phyloP scores from a whole-genome alignment of 2,797 vertebrate genomes.

The Myotis pilosus region DNA sequence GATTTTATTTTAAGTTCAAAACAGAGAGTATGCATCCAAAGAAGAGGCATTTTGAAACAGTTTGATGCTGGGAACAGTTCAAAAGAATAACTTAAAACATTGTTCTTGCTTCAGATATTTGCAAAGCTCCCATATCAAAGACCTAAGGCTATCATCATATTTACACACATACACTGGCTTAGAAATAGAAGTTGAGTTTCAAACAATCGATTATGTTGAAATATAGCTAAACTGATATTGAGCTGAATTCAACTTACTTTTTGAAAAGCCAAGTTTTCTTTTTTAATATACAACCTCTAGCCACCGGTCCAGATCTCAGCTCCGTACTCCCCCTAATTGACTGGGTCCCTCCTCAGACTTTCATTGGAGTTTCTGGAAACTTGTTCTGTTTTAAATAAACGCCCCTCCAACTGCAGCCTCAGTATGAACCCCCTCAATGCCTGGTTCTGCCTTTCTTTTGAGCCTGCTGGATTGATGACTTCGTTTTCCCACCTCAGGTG shows the following conservation, averaged over 20 bases:
- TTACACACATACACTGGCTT: neutral
- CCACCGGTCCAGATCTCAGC: neutral
- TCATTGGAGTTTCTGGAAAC: neutral
- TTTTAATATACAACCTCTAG: neutral
- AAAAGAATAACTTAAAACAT: neutral
- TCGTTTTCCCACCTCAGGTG: neutral
- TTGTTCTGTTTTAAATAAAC: neutral
- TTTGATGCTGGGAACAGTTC: neutral
- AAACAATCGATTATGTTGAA: neutral
- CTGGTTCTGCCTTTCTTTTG: neutral
- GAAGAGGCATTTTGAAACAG: constrained; percentile 6
- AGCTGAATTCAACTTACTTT: neutral
- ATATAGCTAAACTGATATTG: neutral
- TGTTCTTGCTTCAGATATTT: neutral
- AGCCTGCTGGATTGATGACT: neutral
- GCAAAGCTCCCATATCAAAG: neutral
- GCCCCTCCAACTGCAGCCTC: neutral
- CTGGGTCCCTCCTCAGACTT: neutral
- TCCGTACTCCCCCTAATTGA: neutral
- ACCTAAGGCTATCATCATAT: neutral
- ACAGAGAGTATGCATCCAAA: neutral
- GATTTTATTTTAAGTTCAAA: constrained; percentile 30
- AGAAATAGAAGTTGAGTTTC: neutral
- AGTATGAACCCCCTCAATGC: neutral
- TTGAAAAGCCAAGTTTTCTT: neutral